A percentile compares a stretch with the other conserved stretches of the same genome.
Conservation (phyloP, 2,888 invertebrate species). For the Chironomus riparius region DNA sequence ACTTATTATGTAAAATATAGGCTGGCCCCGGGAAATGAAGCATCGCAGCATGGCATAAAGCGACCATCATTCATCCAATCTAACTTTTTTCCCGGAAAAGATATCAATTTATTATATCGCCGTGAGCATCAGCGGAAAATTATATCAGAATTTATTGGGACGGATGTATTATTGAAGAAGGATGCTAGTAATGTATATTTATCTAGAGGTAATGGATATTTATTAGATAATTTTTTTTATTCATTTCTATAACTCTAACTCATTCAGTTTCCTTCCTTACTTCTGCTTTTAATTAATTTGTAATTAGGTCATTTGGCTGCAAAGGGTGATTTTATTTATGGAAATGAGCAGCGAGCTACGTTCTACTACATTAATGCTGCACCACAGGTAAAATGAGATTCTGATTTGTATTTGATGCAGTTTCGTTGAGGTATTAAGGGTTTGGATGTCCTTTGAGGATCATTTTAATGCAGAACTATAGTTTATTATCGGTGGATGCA, state of each 20-base stretch:
- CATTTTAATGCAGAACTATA: no score
- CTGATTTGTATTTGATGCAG: not conserved
- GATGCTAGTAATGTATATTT: constrained; percentile 35
- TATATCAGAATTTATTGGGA: constrained; percentile 37
- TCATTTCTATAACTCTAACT: not conserved
- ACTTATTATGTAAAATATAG: constrained; percentile 31
- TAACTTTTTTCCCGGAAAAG: constrained; percentile 37
- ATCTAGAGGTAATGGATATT: constrained; percentile 36
- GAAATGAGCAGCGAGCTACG: constrained; percentile 35
- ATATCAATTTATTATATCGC: constrained; percentile 38
- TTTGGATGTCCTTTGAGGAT: no score
- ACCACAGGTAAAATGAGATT: constrained; percentile 33
- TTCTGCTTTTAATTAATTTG: not conserved
- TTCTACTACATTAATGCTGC: constrained; percentile 44
- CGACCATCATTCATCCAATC: constrained; percentile 38
- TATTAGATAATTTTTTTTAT: not conserved
- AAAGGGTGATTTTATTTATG: constrained; percentile 47
- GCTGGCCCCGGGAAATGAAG: constrained; percentile 40
- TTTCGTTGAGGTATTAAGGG: not conserved
- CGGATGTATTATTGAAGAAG: constrained; percentile 31
- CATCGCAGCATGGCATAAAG: constrained; percentile 38
- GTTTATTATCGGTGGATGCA: no score
- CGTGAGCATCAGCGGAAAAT: constrained; percentile 38
- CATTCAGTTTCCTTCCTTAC: no score
- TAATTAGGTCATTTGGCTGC: constrained; percentile 45